phyloP scores from a whole-genome alignment of 2,113 vertebrate species.

The Aldabrachelys gigantea region DNA sequence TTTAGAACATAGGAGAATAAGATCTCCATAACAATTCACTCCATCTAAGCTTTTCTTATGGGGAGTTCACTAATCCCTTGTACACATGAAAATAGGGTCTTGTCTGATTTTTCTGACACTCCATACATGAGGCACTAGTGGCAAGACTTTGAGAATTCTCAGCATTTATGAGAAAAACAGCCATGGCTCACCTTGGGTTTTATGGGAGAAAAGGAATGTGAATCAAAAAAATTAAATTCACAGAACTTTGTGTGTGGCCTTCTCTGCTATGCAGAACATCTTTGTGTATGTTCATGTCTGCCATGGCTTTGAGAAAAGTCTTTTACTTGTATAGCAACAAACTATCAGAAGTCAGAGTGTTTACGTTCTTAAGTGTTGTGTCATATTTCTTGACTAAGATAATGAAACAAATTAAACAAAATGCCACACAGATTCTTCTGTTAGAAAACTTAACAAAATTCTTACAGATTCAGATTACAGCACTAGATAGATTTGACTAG shows the following conservation, averaged over 20 bases:
- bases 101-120: not conserved
- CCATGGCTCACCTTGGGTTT: conserved; percentile 64
- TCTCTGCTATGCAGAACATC: conserved; percentile 32
- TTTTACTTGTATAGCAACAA: conserved; percentile 64
- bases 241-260: conserved; percentile 68
- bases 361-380: conserved; percentile 63
- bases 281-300: conserved; percentile 67
- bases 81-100: not conserved
- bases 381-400: conserved; percentile 60
- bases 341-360: conserved; percentile 51
- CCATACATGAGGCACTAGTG: conserved; percentile 21
- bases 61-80: not conserved
- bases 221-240: conserved; percentile 60
- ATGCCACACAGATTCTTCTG: not conserved
- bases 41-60: not conserved
- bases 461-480: not conserved
- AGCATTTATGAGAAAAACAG: conserved; percentile 15
- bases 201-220: conserved; percentile 38
- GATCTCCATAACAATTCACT: not conserved
- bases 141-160: not conserved
- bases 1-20: not conserved
- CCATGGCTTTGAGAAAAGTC: conserved; percentile 63
- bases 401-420: conserved; percentile 61
- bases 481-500: not conserved
- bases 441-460: not conserved